phyloP scores from a whole-genome alignment of 2,113 vertebrate species.

The Odobenus rosmarus region DNA sequence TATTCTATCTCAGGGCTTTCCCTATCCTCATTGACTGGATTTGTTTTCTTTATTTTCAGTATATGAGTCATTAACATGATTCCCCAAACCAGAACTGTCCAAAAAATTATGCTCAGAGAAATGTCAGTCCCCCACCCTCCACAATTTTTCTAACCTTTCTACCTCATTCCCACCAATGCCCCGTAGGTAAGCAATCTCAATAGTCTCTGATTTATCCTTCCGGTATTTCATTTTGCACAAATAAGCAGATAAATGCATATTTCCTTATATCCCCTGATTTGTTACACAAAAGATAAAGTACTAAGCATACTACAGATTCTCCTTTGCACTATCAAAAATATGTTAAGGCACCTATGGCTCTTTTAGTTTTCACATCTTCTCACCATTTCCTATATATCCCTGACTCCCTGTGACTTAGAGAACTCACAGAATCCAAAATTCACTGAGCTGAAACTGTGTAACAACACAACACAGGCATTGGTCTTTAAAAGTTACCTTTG shows the following conservation, averaged over 20 bases:
- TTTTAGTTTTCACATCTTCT: background rate
- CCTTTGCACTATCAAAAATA: background rate
- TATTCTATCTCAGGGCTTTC: background rate
- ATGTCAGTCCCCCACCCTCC: fast-evolving
- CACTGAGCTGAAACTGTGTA: background rate
- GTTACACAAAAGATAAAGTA: background rate
- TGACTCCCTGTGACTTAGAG: background rate
- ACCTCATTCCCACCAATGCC: background rate
- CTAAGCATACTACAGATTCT: background rate
- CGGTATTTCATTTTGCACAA: background rate
- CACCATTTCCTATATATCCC: background rate
- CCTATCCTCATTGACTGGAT: background rate
- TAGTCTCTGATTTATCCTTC: background rate
- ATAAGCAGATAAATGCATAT: background rate
- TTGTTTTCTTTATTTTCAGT: background rate
- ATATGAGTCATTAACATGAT: background rate
- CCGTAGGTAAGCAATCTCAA: background rate
- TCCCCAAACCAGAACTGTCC: background rate
- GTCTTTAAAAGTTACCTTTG: background rate
- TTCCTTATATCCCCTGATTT: background rate
- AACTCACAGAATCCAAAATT: background rate
- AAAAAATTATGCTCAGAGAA: background rate
- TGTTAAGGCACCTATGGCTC: background rate
- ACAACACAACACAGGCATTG: background rate
- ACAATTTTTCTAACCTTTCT: background rate